A percentile compares a stretch with the other conserved stretches of the same genome.
Evolutionary conservation across 2,113 vertebrate species (phyloP).

Genomic region (Meriones unguiculatus): DNA sequence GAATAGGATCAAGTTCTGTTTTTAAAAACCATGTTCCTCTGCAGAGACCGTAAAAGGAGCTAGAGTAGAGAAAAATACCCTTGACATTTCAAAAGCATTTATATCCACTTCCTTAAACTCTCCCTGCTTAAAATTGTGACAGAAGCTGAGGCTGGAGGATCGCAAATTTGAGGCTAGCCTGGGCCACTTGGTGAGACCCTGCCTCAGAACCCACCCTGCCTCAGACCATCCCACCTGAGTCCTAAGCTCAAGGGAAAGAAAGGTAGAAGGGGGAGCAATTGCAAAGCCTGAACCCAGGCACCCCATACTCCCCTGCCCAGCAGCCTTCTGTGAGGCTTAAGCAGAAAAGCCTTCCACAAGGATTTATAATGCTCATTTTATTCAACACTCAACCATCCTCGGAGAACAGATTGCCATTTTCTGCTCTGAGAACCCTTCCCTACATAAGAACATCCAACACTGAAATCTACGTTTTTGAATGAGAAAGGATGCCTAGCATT

Average conservation of each 20-base stretch:
- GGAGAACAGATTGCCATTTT: conserved; percentile 44
- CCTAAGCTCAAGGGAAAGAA: neutral
- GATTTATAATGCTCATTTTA: conserved; percentile 65
- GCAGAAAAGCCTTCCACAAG: neutral
- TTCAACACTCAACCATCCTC: conserved; percentile 49
- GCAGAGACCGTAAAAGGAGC: neutral
- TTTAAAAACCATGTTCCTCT: neutral
- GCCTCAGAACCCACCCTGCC: neutral
- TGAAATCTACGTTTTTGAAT: conserved; percentile 60
- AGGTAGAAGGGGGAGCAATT: neutral
- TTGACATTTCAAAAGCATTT: neutral
- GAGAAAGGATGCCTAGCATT: conserved; percentile 41
- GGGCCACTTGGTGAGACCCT: neutral
- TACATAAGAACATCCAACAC: conserved; percentile 53
- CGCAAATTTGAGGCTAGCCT: neutral
- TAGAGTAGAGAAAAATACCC: neutral
- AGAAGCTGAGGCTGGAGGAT: neutral
- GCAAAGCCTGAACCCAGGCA: neutral
- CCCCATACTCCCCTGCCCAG: rapidly evolving
- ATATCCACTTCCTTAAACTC: neutral
- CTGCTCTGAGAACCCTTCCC: neutral
- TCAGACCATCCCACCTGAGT: no score
- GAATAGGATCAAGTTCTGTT: neutral
- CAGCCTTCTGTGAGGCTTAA: neutral
- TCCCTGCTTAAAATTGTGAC: neutral